Evolutionary conservation across 2,113 vertebrate genomes (phyloP).

Genomic region (Oostethus manadensis): DNA sequence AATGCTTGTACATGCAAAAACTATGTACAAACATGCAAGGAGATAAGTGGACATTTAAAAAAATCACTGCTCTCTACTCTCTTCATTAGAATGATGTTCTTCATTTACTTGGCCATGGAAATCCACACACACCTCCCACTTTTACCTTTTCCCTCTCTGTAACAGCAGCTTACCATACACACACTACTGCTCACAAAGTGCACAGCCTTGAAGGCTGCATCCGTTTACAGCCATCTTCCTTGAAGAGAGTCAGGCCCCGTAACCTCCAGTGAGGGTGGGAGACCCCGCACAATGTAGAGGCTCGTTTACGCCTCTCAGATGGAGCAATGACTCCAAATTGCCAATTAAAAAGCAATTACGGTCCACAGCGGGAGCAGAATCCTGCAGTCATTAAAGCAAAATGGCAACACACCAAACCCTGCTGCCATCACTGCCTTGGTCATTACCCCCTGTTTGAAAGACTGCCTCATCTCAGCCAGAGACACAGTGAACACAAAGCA

Average conservation of each 20-base stretch:
- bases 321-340: slow-evolving; percentile 74
- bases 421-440: slow-evolving; percentile 39
- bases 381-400: slow-evolving; percentile 72
- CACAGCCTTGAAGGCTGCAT: slow-evolving; percentile 49
- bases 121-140: slow-evolving; percentile 21
- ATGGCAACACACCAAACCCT: slow-evolving; percentile 59
- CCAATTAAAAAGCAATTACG: slow-evolving; percentile 79
- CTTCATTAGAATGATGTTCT: slow-evolving; percentile 24
- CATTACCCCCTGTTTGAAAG: slow-evolving; percentile 40
- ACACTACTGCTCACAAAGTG: slow-evolving; percentile 40
- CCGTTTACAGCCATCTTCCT: slow-evolving; percentile 57
- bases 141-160: slow-evolving; percentile 28
- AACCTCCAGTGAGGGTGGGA: slow-evolving; percentile 53
- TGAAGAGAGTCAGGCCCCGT: slow-evolving; percentile 45
- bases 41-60: not conserved
- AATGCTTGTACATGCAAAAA: not conserved
- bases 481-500: slow-evolving; percentile 35
- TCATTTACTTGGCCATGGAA: slow-evolving; percentile 10
- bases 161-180: slow-evolving; percentile 30
- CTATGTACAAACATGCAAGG: slow-evolving; percentile 8
- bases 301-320: slow-evolving; percentile 71
- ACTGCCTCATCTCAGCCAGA: slow-evolving; percentile 38
- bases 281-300: slow-evolving; percentile 58
- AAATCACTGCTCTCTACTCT: not conserved
- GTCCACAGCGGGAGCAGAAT: slow-evolving; percentile 68